These are phyloP conservation scores for Digitonthophagus gazella DNA, from an alignment of 2,888 invertebrate genomes.

Conservation along the genomic window DNA sequence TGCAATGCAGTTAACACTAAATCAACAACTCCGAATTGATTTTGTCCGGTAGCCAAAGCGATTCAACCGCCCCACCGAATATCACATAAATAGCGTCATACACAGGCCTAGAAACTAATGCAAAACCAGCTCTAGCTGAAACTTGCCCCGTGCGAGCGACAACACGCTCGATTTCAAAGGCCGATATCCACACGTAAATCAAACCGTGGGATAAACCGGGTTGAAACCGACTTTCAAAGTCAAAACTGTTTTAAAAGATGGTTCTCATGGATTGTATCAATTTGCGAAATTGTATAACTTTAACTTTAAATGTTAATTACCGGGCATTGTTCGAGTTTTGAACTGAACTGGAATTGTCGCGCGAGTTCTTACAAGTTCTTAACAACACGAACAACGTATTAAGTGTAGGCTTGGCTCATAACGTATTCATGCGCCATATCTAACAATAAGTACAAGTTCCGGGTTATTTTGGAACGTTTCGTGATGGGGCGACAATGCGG, in stretches of 20 bases:
- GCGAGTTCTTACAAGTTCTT: not conserved
- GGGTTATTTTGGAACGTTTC: not conserved
- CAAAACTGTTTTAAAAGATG: not conserved
- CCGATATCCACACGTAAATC: not conserved
- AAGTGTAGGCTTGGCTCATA: not conserved
- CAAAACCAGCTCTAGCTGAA: not conserved
- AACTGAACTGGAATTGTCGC: not conserved
- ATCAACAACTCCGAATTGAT: slow-evolving; percentile 9
- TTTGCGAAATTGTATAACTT: not conserved
- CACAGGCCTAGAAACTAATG: not conserved
- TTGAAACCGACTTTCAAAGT: too few relatives aligned
- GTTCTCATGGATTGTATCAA: not conserved
- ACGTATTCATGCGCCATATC: not conserved
- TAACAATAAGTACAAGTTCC: not conserved
- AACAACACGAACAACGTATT: not conserved
- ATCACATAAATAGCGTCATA: not conserved
- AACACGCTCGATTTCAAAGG: not conserved
- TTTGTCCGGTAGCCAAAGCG: slow-evolving; percentile 10
- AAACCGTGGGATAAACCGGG: not conserved
- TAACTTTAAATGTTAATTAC: not conserved
- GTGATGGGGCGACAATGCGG: not conserved
- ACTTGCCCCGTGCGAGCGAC: not conserved
- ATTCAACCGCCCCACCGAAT: not conserved
- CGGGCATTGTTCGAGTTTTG: not conserved
- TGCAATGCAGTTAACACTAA: slow-evolving; percentile 10